Conservation (phyloP, 2,888 invertebrate species). For the Augiades crinisus region DNA sequence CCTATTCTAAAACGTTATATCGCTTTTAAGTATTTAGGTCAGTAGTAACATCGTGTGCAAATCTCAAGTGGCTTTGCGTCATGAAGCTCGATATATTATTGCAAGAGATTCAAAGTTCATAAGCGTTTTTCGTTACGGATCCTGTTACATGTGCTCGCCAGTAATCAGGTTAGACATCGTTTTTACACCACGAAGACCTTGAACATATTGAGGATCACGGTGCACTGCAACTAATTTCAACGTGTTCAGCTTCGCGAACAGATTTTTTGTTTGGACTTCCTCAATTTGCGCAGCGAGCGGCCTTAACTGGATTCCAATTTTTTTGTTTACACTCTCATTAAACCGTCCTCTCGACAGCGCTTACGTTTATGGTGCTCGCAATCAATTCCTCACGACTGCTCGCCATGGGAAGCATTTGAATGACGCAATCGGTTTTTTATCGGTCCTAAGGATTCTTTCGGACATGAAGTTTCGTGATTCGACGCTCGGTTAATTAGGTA, state of each 20-base stretch:
- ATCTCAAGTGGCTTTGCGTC: slow-evolving; percentile 8
- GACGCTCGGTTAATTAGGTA: slow-evolving; percentile 15
- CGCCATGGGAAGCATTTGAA: slow-evolving; percentile 27
- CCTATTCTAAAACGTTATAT: slow-evolving; percentile 5
- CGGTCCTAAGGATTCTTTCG: slow-evolving; percentile 20
- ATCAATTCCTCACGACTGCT: slow-evolving; percentile 31
- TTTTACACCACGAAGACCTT: slow-evolving; percentile 9
- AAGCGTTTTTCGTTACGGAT: too few species aligned
- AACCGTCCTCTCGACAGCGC: slow-evolving; percentile 23
- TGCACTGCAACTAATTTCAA: slow-evolving; percentile 28
- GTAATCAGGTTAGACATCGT: too few species aligned
- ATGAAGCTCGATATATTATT: background rate
- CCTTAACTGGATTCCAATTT: slow-evolving; percentile 32
- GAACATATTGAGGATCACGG: background rate
- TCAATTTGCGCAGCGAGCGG: slow-evolving; percentile 32
- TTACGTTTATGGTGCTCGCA: slow-evolving; percentile 33
- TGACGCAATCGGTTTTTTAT: slow-evolving; percentile 25
- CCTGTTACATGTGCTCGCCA: too few species aligned
- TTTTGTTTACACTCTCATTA: slow-evolving; percentile 30
- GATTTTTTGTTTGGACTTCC: slow-evolving; percentile 32
- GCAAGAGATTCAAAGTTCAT: too few species aligned
- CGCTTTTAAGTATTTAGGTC: slow-evolving; percentile 6
- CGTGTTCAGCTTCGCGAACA: slow-evolving; percentile 20
- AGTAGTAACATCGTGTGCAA: slow-evolving; percentile 17
- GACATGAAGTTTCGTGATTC: slow-evolving; percentile 22